Evolutionary conservation across 2,797 vertebrate species (phyloP).

Genomic region (Catharus ustulatus): DNA sequence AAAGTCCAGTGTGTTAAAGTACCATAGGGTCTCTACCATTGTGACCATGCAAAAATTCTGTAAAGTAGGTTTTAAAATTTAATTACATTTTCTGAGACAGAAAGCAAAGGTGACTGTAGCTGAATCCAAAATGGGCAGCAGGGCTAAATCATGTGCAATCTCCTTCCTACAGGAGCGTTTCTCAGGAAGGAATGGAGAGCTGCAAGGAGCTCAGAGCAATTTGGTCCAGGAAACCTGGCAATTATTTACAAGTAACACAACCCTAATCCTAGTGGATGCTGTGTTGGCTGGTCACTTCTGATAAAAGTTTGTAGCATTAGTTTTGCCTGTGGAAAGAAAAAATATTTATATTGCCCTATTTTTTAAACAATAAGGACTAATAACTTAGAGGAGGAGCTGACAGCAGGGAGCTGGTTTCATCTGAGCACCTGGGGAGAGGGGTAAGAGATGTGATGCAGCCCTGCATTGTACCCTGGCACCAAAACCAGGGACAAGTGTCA

Average conservation of each 20-base stretch:
- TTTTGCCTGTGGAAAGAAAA: neutral
- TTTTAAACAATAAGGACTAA: neutral
- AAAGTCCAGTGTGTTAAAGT: neutral
- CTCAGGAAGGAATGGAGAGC: neutral
- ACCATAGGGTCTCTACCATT: neutral
- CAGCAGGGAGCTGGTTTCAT: neutral
- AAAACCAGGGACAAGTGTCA: neutral
- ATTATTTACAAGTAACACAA: neutral
- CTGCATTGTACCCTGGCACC: rapidly evolving
- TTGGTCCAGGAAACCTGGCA: neutral
- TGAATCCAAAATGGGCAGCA: neutral
- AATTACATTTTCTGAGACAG: neutral
- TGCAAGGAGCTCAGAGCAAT: neutral
- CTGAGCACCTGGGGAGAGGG: neutral
- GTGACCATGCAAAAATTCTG: neutral
- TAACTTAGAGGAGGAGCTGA: neutral
- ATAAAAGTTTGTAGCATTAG: neutral
- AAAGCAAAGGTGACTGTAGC: neutral
- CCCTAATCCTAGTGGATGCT: neutral
- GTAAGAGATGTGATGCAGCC: neutral
- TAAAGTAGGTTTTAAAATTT: neutral
- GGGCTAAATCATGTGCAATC: rapidly evolving
- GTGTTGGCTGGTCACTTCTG: neutral
- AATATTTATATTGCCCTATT: neutral
- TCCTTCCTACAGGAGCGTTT: neutral